Percentiles rank a stretch among this genome's conserved stretches.
phyloP scores from a whole-genome alignment of 2,888 invertebrate genomes.

The Incurvaria masculella region DNA sequence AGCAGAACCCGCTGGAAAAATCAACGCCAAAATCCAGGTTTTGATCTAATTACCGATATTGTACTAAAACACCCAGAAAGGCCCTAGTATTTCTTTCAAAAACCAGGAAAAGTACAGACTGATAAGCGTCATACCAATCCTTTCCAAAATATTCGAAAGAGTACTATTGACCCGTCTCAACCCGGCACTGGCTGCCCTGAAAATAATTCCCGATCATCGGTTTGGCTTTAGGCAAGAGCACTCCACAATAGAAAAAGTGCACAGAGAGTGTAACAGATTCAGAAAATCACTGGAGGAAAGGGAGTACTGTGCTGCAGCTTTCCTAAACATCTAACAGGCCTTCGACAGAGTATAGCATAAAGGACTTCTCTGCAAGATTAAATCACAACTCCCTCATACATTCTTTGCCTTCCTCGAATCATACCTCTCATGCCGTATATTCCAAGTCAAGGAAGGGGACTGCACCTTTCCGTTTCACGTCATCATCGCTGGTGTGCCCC shows the following conservation, averaged over 20 bases:
- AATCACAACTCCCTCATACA: conserved; percentile 8
- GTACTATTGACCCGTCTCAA: conserved; percentile 1
- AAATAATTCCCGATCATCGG: conserved; percentile 9
- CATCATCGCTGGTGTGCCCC: conserved; percentile 5
- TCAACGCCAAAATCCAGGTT: conserved; percentile 14
- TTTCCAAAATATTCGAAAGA: conserved; percentile 15
- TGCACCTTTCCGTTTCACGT: background rate
- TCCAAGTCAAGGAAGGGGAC: conserved; percentile 1
- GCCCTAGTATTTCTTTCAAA: conserved; percentile 12
- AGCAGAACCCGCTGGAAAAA: conserved; percentile 11
- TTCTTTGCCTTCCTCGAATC: conserved; percentile 1
- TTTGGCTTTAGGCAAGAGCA: conserved; percentile 11
- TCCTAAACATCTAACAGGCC: conserved; percentile 17
- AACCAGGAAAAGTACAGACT: conserved; percentile 18
- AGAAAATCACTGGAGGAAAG: conserved; percentile 11
- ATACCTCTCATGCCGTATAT: conserved; percentile 5
- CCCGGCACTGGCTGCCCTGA: no score
- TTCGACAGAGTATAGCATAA: conserved; percentile 20
- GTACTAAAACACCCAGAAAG: conserved; percentile 10
- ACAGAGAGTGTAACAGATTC: conserved; percentile 13
- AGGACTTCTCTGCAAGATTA: conserved; percentile 15
- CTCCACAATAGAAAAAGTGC: conserved; percentile 14
- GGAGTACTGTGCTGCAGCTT: conserved; percentile 17
- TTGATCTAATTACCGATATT: conserved; percentile 14
- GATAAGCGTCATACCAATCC: conserved; percentile 14